These are phyloP conservation scores for Torymus texanus DNA, from an alignment of 2,888 invertebrate species.

Conservation along the genomic window DNA sequence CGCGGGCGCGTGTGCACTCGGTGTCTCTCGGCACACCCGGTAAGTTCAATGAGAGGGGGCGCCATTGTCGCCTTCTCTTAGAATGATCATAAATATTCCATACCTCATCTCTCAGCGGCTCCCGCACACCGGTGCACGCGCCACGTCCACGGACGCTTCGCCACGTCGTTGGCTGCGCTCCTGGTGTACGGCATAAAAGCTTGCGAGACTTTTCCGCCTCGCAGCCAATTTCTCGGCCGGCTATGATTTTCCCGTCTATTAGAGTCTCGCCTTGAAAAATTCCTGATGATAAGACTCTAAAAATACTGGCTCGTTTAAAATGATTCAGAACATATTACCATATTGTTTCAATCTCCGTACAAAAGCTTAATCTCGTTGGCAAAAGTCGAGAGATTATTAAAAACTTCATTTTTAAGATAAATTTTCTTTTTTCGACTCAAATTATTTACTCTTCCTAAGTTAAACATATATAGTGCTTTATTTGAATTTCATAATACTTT, in stretches of 20 bases:
- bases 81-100: conserved; percentile 68
- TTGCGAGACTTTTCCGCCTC: conserved; percentile 13
- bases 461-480: no score
- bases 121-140: no score
- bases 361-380: no score
- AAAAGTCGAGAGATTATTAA: no score
- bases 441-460: no score
- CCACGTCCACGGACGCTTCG: no score
- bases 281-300: conserved; percentile 1
- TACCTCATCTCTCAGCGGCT: conserved; percentile 61
- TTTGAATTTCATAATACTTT: no score
- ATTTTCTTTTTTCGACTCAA: no score
- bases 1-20: conserved; percentile 28
- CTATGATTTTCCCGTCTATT: conserved; percentile 6
- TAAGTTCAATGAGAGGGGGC: conserved; percentile 58
- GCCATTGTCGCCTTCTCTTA: conserved; percentile 62
- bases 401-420: no score
- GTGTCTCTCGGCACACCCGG: conserved; percentile 22
- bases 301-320: no score
- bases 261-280: conserved; percentile 12
- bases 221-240: conserved; percentile 29
- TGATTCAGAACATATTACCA: not conserved
- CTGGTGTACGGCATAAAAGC: conserved; percentile 55
- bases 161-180: not conserved
- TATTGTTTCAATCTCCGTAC: no score